phyloP scores from a whole-genome alignment of 2,888 invertebrate genomes.

The Anodontia alba region DNA sequence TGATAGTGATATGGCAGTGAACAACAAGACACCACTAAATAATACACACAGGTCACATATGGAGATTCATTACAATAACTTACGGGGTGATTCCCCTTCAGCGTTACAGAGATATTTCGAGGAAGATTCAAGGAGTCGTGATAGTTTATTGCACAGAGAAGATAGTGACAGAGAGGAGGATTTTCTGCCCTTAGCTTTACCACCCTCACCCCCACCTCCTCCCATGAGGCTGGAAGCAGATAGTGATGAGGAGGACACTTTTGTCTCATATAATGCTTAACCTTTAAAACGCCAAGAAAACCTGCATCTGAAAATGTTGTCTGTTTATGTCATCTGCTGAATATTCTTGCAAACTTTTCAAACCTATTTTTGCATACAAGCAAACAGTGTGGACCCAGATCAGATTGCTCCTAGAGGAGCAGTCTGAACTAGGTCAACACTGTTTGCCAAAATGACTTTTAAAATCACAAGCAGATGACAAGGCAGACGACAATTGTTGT shows the following conservation, averaged over 20 bases:
- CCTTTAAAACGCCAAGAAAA: too few species aligned
- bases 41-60: constrained; percentile 44
- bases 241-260: constrained; percentile 29
- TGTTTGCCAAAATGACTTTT: too few species aligned
- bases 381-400: too few species aligned
- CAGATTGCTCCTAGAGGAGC: too few species aligned
- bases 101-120: constrained; percentile 43
- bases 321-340: too few species aligned
- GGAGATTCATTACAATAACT: constrained; percentile 58
- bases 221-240: constrained; percentile 54
- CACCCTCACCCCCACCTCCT: constrained; percentile 63
- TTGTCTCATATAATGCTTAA: constrained; percentile 10
- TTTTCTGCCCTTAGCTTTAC: constrained; percentile 41
- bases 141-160: constrained; percentile 57
- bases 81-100: constrained; percentile 29
- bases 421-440: too few species aligned
- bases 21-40: neutral
- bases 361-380: too few species aligned
- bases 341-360: too few species aligned
- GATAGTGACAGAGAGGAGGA: constrained; percentile 61
- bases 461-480: too few species aligned
- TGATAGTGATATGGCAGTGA: constrained; percentile 16
- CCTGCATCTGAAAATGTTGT: too few species aligned
- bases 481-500: too few species aligned
- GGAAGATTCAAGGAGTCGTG: constrained; percentile 27